Base-by-base conservation (phyloP, 37 sponge, comb jelly and placozoan genomes). In the Eunapius fragilis region DNA sequence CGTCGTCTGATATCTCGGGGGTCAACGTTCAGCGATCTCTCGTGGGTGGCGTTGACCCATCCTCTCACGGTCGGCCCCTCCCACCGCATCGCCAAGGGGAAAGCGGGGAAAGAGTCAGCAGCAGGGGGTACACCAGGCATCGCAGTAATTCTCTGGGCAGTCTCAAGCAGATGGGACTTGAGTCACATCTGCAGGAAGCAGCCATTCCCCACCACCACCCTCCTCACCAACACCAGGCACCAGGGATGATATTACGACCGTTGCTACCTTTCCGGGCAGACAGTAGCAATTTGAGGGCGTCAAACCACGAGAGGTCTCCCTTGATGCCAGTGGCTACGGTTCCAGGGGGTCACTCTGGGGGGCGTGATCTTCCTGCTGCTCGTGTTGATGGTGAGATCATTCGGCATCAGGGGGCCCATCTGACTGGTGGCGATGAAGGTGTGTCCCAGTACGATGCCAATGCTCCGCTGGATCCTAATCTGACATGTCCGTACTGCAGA, bases 401-500 rank as follows among this genome's bases (percentile, higher is more conserved):
- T 19, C 58, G 14, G 6, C 58, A 17, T 10, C 58, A 58, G 58
- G 58, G 1, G 22, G 58, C 6, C 17, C 19, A n/a, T n/a, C n/a
- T n/a, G n/a, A n/a, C n/a, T n/a, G n/a, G n/a, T n/a, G n/a, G n/a
- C n/a, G n/a, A n/a, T n/a, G n/a, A n/a, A n/a, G n/a, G n/a, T n/a
- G n/a, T n/a, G n/a, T n/a, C n/a, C n/a, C n/a, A n/a, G n/a, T n/a
- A 11, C 19, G 14, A 58, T 17, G 41, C 3, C 6, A 3, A 3
- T 41, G 58, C 58, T 2, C 90, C 90, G 0, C 81, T 71, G 30
- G 90, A 90, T 75, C 86, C 90, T 14, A 90, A 90, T 74, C 50
- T 90, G 26, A 78, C 77, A 13, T 90, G 90, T 76, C 90, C 90
- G 1, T 81, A 74, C 28, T 90, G 90, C 81, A 69, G 70, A 25